Evolutionary conservation across 2,888 invertebrate genomes (phyloP).

Genomic region (Smittia aterrima): DNA sequence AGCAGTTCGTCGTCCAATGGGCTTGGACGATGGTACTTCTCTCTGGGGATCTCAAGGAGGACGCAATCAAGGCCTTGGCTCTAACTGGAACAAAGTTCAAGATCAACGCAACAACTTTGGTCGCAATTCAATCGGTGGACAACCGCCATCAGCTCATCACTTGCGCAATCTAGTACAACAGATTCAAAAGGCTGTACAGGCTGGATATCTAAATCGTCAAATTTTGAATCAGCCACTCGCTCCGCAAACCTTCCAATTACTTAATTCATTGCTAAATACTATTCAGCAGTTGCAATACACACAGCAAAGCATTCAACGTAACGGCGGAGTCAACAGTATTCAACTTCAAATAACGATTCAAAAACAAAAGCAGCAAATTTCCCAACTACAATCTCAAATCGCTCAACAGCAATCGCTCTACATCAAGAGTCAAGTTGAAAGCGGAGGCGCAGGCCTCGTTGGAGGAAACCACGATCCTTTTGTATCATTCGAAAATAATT

Average conservation of each 20-base stretch:
- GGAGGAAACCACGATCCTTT: conserved; percentile 63
- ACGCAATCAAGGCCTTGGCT: conserved; percentile 54
- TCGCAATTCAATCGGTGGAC: conserved; percentile 48
- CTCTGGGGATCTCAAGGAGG: conserved; percentile 69
- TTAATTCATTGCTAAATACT: conserved; percentile 90
- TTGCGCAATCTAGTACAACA: conserved; percentile 88
- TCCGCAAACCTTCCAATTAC: conserved; percentile 83
- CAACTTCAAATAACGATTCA: conserved; percentile 84
- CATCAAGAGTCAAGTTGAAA: conserved; percentile 61
- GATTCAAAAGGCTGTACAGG: conserved; percentile 90
- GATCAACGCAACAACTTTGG: conserved; percentile 49
- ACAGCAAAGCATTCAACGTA: conserved; percentile 51
- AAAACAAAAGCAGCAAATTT: conserved; percentile 91
- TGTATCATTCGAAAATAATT: conserved; percentile 54
- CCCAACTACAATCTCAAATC: conserved; percentile 88
- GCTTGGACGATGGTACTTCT: conserved; percentile 86
- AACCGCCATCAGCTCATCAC: conserved; percentile 77
- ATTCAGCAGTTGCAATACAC: conserved; percentile 58
- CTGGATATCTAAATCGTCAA: conserved; percentile 89
- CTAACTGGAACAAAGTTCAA: conserved; percentile 55
- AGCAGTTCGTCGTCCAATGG: conserved; percentile 72
- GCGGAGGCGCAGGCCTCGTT: conserved; percentile 51
- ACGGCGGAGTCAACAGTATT: conserved; percentile 54
- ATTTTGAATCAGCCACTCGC: conserved; percentile 93
- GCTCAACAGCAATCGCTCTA: conserved; percentile 90